Conservation (phyloP, 2,113 vertebrate genomes). For the Podilymbus podiceps region DNA sequence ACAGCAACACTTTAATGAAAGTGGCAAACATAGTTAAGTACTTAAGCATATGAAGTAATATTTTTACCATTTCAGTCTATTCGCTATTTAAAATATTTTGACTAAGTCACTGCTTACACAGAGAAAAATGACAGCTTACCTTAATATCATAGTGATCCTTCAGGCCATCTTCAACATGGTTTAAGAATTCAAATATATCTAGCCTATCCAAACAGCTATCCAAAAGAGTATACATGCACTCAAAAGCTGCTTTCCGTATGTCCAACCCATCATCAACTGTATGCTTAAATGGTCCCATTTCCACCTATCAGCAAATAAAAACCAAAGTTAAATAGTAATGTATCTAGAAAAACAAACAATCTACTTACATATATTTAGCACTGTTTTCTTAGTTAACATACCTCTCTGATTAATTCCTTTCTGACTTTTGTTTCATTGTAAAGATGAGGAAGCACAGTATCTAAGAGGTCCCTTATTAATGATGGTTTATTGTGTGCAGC, state of each 20-base stretch:
- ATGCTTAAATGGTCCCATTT: constrained; percentile 99
- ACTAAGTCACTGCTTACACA: background rate
- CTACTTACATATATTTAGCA: background rate
- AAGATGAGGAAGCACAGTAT: constrained; percentile 94
- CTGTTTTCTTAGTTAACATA: constrained; percentile 45
- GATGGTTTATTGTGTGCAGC: constrained; percentile 98
- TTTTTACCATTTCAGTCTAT: background rate
- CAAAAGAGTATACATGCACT: constrained; percentile 98
- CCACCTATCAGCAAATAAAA: constrained; percentile 80
- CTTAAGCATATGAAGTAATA: background rate
- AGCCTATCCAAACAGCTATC: constrained; percentile 97
- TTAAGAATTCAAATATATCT: constrained; percentile 98
- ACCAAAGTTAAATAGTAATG: background rate
- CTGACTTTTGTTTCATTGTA: constrained; percentile 99
- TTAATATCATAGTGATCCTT: constrained; percentile 99
- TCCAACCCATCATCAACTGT: constrained; percentile 96
- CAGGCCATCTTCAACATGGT: constrained; percentile 97
- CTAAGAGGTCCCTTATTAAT: constrained; percentile 94
- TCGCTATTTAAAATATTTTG: background rate
- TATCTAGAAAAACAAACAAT: background rate
- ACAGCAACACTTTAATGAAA: background rate
- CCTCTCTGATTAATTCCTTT: constrained; percentile 97
- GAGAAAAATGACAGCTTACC: constrained; percentile 71
- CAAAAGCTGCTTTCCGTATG: constrained; percentile 96
- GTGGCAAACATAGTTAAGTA: background rate